Conservation (phyloP, 2,888 invertebrate genomes). For the Pandemis cinnamomeana region DNA sequence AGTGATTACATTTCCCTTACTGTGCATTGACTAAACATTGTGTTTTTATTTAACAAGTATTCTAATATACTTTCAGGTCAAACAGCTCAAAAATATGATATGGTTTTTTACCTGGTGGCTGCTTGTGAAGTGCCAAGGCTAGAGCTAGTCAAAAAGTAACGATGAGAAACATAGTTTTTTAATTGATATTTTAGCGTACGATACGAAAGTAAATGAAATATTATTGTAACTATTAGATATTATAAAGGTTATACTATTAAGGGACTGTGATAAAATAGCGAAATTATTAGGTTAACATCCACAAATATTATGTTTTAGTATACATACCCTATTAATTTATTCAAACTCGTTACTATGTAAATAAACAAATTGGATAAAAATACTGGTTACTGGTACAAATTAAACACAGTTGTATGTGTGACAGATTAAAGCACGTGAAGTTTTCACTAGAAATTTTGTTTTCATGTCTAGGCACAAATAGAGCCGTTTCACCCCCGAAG, state of each 20-base stretch:
- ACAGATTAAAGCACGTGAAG: no score
- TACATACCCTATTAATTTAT: neutral
- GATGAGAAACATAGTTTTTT: neutral
- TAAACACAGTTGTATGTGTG: neutral
- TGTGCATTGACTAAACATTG: no score
- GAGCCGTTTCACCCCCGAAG: neutral
- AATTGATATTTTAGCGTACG: slow-evolving; percentile 14
- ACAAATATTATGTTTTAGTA: neutral
- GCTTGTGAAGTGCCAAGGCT: slow-evolving; percentile 20
- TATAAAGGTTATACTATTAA: slow-evolving; percentile 13
- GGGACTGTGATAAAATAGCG: slow-evolving; percentile 38
- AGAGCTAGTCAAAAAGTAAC: slow-evolving; percentile 17
- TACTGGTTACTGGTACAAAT: neutral
- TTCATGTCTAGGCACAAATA: neutral
- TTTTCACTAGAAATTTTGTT: neutral
- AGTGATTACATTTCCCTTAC: no score
- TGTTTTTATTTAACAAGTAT: no score
- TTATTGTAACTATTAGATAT: neutral
- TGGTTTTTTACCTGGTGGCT: neutral
- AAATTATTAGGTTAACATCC: slow-evolving; percentile 31
- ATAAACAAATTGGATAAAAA: neutral
- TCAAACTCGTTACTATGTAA: neutral
- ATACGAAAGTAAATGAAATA: neutral
- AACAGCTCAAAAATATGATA: slow-evolving; percentile 21
- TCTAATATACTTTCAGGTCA: slow-evolving; percentile 4